These are phyloP conservation scores for Melieria omissa DNA, from an alignment of 2,888 invertebrate species.

Conservation along the genomic window DNA sequence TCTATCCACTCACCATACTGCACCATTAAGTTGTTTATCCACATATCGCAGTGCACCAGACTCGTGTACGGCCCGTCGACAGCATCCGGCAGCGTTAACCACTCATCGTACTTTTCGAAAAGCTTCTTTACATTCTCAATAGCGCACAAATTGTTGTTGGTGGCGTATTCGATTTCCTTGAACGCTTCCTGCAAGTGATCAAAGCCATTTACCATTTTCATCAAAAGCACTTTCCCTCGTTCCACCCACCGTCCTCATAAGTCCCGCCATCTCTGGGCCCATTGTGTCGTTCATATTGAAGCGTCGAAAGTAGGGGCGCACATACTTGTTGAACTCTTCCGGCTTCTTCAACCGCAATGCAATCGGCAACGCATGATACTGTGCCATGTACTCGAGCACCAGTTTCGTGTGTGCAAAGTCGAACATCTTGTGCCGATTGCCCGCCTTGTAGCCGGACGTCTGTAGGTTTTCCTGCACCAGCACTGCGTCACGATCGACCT, in stretches of 20 bases:
- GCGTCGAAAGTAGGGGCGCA: slow-evolving; percentile 63
- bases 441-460: slow-evolving; percentile 68
- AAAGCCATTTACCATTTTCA: neutral
- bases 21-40: slow-evolving; percentile 74
- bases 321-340: slow-evolving; percentile 64
- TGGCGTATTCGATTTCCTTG: slow-evolving; percentile 46
- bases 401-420: slow-evolving; percentile 68
- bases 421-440: slow-evolving; percentile 68
- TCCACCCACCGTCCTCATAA: slow-evolving; percentile 45
- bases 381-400: slow-evolving; percentile 69
- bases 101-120: slow-evolving; percentile 45
- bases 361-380: slow-evolving; percentile 71
- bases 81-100: slow-evolving; percentile 47
- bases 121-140: slow-evolving; percentile 49
- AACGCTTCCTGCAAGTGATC: slow-evolving; percentile 40
- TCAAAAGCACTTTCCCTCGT: neutral
- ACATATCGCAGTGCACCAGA: slow-evolving; percentile 71
- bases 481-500: slow-evolving; percentile 71
- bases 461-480: slow-evolving; percentile 72
- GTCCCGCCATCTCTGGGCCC: slow-evolving; percentile 36
- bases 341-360: slow-evolving; percentile 69
- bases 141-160: slow-evolving; percentile 46
- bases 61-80: slow-evolving; percentile 68
- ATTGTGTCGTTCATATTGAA: slow-evolving; percentile 52
- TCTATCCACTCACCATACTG: slow-evolving; percentile 59